Evolutionary conservation across 2,797 vertebrate species (phyloP), one percentile per base, ranked within the genome.

Genomic region (Taeniopygia guttata): DNA sequence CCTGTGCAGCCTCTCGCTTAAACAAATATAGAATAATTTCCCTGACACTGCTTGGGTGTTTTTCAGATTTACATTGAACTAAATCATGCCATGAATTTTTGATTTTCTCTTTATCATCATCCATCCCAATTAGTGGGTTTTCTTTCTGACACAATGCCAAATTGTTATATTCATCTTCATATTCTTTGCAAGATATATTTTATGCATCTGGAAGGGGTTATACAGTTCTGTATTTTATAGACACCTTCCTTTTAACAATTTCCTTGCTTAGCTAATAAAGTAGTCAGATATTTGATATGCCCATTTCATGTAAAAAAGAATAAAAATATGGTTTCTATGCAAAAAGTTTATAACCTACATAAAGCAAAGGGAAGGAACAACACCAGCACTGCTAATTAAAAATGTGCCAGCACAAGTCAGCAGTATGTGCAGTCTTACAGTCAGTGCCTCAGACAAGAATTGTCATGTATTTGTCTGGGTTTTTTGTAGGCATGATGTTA

Each of bases 21-120:
- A 90, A 76, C 74, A 95, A 84, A 86, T 87, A 83, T 12, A 48
- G 68, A 87, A 81, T 90, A 48, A 88, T 94, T 90, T 87, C 46
- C 30, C 49, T 64, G 70, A 68, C 63, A 64, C 14, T 5, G 1
- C 48, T 70, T 59, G 43, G 21, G 59, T 54, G 78, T 76, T 83
- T 64, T 84, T 77, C n/a, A 86, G 40, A 66, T 86, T 83, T 68
- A 72, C 49, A 75, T 32, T 60, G 46, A 84, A 69, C 60, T 87
- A 80, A 74, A 87, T 38, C 14, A 58, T 25, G 30, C 66, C 8
- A 2, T 64, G 69, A 69, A 59, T 84, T 84, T 69, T 49, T 74
- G 19, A 29, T 84, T 89, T 80, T 84, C 45, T 84, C 58, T 81
- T 94, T 54, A 48, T 34, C 63, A 15, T 88, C 60, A 64, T 72